A percentile compares a stretch with the other conserved stretches of the same genome.
Evolutionary conservation across 2,797 vertebrate genomes (phyloP).

Genomic region (Amblyopsis hoosieri): DNA sequence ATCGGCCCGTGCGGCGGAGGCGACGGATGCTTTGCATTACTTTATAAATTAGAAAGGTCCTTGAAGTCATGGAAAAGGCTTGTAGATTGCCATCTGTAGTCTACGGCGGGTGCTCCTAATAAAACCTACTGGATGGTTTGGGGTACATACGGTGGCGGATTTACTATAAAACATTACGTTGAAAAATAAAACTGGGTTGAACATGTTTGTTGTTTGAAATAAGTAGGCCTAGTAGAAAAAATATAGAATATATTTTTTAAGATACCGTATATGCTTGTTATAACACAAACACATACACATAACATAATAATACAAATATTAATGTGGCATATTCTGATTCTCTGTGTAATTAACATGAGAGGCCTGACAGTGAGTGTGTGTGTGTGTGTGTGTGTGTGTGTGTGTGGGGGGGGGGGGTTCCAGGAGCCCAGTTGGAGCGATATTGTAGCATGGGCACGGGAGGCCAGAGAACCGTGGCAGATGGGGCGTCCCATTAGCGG

Average conservation of each 20-base stretch:
- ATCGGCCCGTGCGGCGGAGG: constrained; percentile 29
- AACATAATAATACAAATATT: too few species aligned
- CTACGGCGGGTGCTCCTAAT: constrained; percentile 17
- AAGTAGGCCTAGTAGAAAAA: too few species aligned
- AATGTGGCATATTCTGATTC: constrained; percentile 27
- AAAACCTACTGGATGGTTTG: constrained; percentile 1
- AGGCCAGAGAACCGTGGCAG: constrained; percentile 57
- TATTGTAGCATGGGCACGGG: constrained; percentile 32
- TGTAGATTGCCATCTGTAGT: constrained; percentile 25
- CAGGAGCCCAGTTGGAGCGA: constrained; percentile 62
- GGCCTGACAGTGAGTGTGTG: constrained; percentile 38
- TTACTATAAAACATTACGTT: too few species aligned
- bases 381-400: too few species aligned
- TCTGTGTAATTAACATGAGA: constrained; percentile 46
- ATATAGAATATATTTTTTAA: too few species aligned
- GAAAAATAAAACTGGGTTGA: too few species aligned
- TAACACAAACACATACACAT: too few species aligned
- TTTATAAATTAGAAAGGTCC: constrained; percentile 62
- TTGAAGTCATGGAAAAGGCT: constrained; percentile 38
- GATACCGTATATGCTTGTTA: too few species aligned
- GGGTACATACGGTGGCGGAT: too few species aligned
- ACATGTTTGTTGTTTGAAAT: too few species aligned
- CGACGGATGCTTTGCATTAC: constrained; percentile 60
- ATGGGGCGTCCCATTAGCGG: constrained; percentile 69
- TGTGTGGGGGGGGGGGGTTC: constrained; percentile 40